Evolutionary conservation across 2,888 invertebrate genomes (phyloP), one percentile per base, ranked within the genome.

Genomic region (Aporophyla lueneburgensis): DNA sequence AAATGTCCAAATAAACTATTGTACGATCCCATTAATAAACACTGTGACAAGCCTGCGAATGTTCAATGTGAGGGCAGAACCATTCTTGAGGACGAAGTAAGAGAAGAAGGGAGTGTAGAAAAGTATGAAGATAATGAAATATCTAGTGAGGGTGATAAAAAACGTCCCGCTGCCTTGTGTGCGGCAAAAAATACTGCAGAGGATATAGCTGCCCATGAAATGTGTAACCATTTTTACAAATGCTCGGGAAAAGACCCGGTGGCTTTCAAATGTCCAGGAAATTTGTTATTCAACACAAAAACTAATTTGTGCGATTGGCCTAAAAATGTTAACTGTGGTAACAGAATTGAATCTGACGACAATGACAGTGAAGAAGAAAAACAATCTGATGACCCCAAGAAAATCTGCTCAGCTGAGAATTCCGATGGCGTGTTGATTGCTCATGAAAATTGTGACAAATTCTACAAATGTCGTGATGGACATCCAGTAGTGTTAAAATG

Each of bases 391-490:
- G 56, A 88, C 24, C 89, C 90, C 6, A 84, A 84, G 0, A 54
- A 78, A 0, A 88, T 93, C 14, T 93, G 93, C 65, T 80, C 85
- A 14, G 76, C 81, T 10, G 74, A 83, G 10, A 87, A 81, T 16
- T 91, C 92, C 9, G 89, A 93, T 5, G 91, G 91, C 1, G 68
- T 83, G 1, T 74, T 92, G 1, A 79, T 92, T 2, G 89, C 91
- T 24, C 91, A 93, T 68, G 88, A 91, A 84, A 84, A 85, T 54
- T 93, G 93, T 76, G 89, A 90, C 56, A 76, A 89, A 67, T 93
- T 89, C 66, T 93, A 93, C 74, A 88, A 87, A 65, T 94, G 94
- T 53, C 49, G 49, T 19, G 24, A 86, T 46, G 90, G 92, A 9
- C 21, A 61, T 14, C 91, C 92, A 5, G 84, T 92, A 0, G 66